Base-by-base conservation (phyloP, 2,113 vertebrate species). In the Philantomba maxwellii region DNA sequence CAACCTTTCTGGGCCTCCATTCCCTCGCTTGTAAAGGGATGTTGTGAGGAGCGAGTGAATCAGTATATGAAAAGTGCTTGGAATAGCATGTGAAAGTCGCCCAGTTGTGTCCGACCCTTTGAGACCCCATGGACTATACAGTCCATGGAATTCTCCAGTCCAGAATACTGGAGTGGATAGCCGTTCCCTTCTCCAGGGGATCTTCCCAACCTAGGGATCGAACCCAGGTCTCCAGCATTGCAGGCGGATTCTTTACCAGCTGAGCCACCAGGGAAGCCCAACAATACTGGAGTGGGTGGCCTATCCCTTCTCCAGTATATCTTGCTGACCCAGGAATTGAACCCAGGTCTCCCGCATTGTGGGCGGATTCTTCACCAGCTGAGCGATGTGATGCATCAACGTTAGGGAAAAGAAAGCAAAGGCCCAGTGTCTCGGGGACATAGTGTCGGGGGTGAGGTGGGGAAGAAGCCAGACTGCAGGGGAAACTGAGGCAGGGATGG, bases 31-130 rank as follows among this genome's bases (percentile, higher is more conserved):
- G 43, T 36, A 55, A 14, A 80, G 16, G n/a, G 39, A 33, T 13
- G 2, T 3, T 16, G 26, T 53, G 16, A 82, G 51, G 10, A 28
- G 28, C 11, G 6, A 78, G 19, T 7, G 66, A 84, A 30, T 77
- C 11, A 4, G 12, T 19, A 28, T 2, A 3, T 0, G n/a, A 47
- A 47, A 64, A 64, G 39, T 10, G 23, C 45, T 55, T 17, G 88
- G 66, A 36, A 23, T 1, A 11, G 60, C 8, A 16, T 4, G 0
- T 1, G 0, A 23, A 70, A 70, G n/a, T 39, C 10, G 0, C 10
- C 39, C 66, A 39, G 66, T 39, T 0, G 9, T 70, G 66, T 70
- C n/a, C 0, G 0, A 70, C n/a, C 21, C n/a, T 70, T 12, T 70
- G n/a, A 11, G 19, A 39, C n/a, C 19, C 66, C n/a, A 23, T 70